Evolutionary conservation across 35 echinoderm and acorn worm genomes (phyloP).

Genomic region (Stichopus chloronotus): DNA sequence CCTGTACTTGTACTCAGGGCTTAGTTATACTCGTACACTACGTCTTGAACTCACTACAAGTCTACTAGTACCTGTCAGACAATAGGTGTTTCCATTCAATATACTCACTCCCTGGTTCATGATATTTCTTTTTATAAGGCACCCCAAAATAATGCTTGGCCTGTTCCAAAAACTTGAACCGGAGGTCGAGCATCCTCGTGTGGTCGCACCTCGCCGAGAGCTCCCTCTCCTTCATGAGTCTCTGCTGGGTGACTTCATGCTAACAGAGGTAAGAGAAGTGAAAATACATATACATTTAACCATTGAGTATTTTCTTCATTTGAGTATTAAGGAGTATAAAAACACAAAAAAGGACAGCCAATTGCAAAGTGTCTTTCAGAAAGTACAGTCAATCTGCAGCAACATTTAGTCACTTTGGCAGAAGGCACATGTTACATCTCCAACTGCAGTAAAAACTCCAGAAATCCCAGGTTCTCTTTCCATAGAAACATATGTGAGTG

Average conservation of each 20-base stretch:
- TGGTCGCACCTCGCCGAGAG: conserved; percentile 60
- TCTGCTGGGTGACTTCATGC: conserved; percentile 58
- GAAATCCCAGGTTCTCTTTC: too few species aligned
- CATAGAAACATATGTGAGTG: too few species aligned
- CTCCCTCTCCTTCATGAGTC: conserved; percentile 75
- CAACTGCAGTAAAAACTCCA: too few species aligned
- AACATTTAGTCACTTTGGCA: too few species aligned
- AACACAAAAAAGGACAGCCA: too few species aligned
- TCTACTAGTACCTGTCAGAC: too few species aligned
- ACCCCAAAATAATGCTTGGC: conserved; percentile 82
- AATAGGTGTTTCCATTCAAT: too few species aligned
- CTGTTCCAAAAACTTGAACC: conserved; percentile 72
- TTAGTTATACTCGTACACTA: too few species aligned
- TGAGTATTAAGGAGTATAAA: too few species aligned
- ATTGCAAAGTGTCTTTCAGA: not conserved
- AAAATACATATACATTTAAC: not conserved
- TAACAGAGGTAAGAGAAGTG: conserved; percentile 45
- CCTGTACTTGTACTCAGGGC: too few species aligned
- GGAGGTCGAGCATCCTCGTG: conserved; percentile 69
- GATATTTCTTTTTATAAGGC: conserved; percentile 82
- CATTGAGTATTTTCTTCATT: not conserved
- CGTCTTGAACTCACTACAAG: too few species aligned
- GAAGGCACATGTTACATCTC: too few species aligned
- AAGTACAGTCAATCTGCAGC: not conserved
- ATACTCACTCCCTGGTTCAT: conserved; percentile 75